Evolutionary conservation across 2,888 invertebrate genomes (phyloP).

Genomic region (Cryptocephalus moraei): DNA sequence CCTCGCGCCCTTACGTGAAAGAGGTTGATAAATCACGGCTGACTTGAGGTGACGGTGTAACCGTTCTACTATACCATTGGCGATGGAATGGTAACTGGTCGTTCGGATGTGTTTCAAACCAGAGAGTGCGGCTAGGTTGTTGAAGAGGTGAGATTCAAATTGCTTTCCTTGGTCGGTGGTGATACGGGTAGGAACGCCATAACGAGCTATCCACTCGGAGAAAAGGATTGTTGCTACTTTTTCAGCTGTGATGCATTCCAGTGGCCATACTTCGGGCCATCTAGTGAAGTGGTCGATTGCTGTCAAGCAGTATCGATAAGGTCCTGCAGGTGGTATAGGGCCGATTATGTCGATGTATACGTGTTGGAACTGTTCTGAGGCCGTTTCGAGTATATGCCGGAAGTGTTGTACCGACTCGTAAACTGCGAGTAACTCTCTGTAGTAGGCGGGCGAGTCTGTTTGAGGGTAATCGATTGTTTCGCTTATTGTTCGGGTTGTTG

Average conservation of each 20-base stretch:
- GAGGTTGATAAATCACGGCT: no score
- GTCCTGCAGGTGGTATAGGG: no score
- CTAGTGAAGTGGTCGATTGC: neutral
- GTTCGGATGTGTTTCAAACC: neutral
- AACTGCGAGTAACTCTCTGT: no score
- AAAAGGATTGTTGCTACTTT: neutral
- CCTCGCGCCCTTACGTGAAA: no score
- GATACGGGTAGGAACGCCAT: neutral
- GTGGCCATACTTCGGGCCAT: neutral
- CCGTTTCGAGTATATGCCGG: no score
- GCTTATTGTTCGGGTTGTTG: no score
- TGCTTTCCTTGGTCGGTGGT: neutral
- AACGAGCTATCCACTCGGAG: neutral
- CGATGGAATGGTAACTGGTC: neutral
- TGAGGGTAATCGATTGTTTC: no score
- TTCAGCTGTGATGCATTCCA: neutral
- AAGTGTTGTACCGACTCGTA: no score
- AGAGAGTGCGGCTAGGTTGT: neutral
- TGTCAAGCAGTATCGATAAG: no score
- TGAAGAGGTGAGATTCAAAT: neutral
- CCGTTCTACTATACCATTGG: neutral
- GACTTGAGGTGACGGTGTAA: neutral
- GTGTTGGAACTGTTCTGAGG: no score
- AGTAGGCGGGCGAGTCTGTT: no score
- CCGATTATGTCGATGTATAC: no score